phyloP scores from a whole-genome alignment of 2,797 vertebrate genomes.

The Threskiornis aethiopicus region DNA sequence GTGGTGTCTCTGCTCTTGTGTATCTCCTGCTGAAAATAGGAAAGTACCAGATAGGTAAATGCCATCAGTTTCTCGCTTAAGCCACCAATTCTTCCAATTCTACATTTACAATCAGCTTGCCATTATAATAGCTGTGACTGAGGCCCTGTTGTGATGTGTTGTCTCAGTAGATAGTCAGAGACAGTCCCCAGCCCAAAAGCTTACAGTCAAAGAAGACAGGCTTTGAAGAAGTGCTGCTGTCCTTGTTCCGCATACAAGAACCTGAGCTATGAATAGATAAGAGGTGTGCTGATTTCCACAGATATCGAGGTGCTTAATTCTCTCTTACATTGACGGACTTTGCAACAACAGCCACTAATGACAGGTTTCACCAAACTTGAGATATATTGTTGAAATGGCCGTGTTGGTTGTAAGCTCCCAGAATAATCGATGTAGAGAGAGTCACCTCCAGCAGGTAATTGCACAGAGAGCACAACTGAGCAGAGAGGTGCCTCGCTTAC shows the following conservation, averaged over 20 bases:
- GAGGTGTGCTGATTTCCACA: neutral
- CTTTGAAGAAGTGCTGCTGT: neutral
- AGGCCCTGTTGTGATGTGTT: neutral
- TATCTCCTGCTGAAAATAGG: slow-evolving; percentile 1
- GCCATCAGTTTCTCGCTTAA: neutral
- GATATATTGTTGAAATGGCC: neutral
- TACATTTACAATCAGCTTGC: neutral
- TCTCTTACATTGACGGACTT: neutral
- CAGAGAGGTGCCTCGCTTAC: neutral
- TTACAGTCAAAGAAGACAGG: neutral
- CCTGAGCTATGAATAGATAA: neutral
- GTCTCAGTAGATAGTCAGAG: neutral
- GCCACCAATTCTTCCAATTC: neutral
- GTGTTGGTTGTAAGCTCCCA: accelerated
- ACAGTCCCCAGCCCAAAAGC: neutral
- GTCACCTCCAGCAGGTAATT: neutral
- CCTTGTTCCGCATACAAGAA: neutral
- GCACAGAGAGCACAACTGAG: accelerated
- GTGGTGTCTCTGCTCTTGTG: neutral
- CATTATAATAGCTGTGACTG: neutral
- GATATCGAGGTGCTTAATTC: accelerated
- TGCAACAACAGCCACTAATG: neutral
- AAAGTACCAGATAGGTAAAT: neutral
- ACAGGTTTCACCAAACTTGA: neutral
- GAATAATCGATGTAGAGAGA: neutral